Percentiles rank a stretch among this genome's conserved stretches.
Conservation (phyloP, 2,797 vertebrate genomes). For the Aplochiton taeniatus region DNA sequence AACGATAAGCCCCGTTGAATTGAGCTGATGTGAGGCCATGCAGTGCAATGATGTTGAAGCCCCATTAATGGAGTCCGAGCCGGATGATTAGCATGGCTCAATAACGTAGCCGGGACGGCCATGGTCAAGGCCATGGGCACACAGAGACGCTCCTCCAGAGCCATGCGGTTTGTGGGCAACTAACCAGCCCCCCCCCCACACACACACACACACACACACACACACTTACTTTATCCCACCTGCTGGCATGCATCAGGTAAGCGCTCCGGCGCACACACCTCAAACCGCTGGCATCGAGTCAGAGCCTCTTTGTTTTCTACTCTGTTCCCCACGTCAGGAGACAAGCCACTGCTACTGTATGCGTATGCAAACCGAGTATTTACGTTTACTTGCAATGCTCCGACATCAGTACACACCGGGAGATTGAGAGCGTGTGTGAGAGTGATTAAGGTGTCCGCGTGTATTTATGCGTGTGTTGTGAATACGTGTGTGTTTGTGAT, state of each 20-base stretch:
- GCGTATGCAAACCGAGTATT: constrained; percentile 66
- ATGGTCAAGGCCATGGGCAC: constrained; percentile 76
- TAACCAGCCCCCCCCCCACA: constrained; percentile 59
- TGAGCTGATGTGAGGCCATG: constrained; percentile 51
- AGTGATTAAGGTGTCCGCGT: neutral
- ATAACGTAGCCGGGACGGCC: constrained; percentile 76
- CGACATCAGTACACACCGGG: constrained; percentile 43
- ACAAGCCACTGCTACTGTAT: constrained; percentile 47
- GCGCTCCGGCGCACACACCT: constrained; percentile 56
- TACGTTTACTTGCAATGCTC: constrained; percentile 43
- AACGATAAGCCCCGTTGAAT: constrained; percentile 58
- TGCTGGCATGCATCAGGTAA: constrained; percentile 52
- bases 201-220: constrained; percentile 38
- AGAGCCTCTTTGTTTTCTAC: constrained; percentile 15
- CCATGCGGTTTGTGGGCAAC: constrained; percentile 60
- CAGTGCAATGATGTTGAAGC: constrained; percentile 66
- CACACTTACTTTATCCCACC: constrained; percentile 46
- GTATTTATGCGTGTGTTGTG: no score
- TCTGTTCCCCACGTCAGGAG: constrained; percentile 51
- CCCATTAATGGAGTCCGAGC: constrained; percentile 73
- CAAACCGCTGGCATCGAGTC: neutral
- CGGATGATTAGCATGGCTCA: constrained; percentile 80
- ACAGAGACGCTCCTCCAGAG: constrained; percentile 74
- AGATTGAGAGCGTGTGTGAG: constrained; percentile 45
- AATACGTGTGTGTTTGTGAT: constrained; percentile 25